Conservation (phyloP, 2,113 vertebrate species). For the Gymnarchus niloticus region DNA sequence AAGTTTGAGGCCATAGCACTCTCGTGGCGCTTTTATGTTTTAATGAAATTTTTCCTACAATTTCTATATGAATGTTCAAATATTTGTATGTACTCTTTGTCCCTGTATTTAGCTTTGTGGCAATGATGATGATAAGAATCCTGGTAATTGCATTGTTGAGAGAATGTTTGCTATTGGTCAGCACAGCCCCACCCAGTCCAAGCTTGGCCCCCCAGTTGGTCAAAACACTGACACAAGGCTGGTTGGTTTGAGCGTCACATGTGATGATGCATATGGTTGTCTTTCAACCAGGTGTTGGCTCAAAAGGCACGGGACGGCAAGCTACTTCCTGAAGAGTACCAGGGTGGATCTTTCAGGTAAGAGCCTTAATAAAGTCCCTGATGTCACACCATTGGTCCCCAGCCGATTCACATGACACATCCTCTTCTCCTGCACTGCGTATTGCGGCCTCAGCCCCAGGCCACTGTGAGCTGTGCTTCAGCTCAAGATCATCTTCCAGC, state of each 20-base stretch:
- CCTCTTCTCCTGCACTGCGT: too few relatives aligned
- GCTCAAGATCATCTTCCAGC: too few relatives aligned
- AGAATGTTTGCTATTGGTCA: neutral
- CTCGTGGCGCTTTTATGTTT: too few relatives aligned
- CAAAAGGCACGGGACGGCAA: conserved; percentile 93
- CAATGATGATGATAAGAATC: neutral
- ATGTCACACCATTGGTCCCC: neutral
- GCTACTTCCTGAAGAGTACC: conserved; percentile 88
- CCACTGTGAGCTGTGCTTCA: too few relatives aligned
- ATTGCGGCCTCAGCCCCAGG: too few relatives aligned
- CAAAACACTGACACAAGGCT: neutral
- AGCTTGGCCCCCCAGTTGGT: neutral
- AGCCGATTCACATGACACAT: neutral
- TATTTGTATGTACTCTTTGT: too few relatives aligned
- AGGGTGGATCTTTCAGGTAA: conserved; percentile 96
- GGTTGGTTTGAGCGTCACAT: neutral
- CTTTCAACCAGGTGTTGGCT: conserved; percentile 66
- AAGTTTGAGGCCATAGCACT: neutral
- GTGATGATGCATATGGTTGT: neutral
- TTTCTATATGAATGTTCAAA: neutral
- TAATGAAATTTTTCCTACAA: neutral
- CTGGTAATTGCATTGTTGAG: neutral
- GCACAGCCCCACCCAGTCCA: neutral
- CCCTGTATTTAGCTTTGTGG: neutral
- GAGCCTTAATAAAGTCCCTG: neutral